These are phyloP conservation scores for Parnassius orleans DNA, from an alignment of 2,888 invertebrate genomes.

Conservation along the genomic window DNA sequence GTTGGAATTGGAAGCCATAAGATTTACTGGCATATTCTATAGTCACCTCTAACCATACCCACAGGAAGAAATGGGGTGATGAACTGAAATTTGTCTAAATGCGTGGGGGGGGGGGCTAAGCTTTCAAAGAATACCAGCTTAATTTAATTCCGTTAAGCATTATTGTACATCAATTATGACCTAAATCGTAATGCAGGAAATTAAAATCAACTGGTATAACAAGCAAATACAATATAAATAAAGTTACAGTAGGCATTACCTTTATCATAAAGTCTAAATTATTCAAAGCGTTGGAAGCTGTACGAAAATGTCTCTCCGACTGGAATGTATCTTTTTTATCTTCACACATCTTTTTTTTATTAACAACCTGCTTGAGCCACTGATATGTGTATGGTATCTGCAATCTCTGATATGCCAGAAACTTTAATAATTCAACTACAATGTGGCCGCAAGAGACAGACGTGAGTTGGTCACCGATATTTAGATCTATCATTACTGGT, in stretches of 20 bases:
- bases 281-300: constrained; percentile 63
- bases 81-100: too few species aligned
- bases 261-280: constrained; percentile 71
- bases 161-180: too few species aligned
- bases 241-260: constrained; percentile 40
- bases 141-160: too few species aligned
- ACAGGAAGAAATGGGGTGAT: too few species aligned
- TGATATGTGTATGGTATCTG: constrained; percentile 78
- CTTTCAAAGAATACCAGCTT: too few species aligned
- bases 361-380: constrained; percentile 72
- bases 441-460: constrained; percentile 79
- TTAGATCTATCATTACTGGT: constrained; percentile 55
- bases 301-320: constrained; percentile 66
- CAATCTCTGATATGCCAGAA: constrained; percentile 78
- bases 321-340: constrained; percentile 57
- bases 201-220: too few species aligned
- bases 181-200: too few species aligned
- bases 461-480: constrained; percentile 77
- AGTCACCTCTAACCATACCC: too few species aligned
- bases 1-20: too few species aligned
- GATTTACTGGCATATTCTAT: too few species aligned
- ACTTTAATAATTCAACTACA: constrained; percentile 80
- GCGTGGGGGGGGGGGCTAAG: too few species aligned
- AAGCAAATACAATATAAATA: background rate
- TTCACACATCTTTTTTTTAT: constrained; percentile 51